Percentiles rank a stretch among this genome's conserved stretches.
phyloP scores from a whole-genome alignment of 2,797 vertebrate species.

The Gambelia wislizenii region DNA sequence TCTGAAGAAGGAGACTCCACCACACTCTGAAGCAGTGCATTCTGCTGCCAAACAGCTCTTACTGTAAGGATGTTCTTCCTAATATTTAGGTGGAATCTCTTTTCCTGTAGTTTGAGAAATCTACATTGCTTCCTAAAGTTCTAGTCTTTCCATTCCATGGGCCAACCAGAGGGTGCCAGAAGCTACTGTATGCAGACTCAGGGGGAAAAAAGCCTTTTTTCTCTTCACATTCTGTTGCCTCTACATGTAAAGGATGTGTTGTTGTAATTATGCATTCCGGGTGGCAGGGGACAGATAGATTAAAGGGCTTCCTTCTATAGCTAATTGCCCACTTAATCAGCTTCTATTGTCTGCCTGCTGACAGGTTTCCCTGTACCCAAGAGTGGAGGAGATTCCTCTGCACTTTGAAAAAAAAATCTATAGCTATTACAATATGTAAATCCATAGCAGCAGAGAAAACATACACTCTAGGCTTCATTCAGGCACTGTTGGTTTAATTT shows the following conservation, averaged over 20 bases:
- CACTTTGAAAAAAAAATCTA: constrained; percentile 2
- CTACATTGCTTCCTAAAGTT: neutral
- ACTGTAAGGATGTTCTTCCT: no score
- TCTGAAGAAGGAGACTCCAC: no score
- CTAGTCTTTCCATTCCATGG: no score
- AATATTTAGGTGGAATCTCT: no score
- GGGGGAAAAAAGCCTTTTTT: no score
- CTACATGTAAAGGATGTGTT: neutral
- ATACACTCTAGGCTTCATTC: neutral
- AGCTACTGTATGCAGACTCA: neutral
- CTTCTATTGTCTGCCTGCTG: neutral
- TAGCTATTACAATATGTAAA: neutral
- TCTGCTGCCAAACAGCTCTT: no score
- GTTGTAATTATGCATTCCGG: neutral
- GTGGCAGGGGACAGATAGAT: constrained; percentile 6
- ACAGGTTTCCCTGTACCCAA: neutral
- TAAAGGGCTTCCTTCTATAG: constrained; percentile 19
- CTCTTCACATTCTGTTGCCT: no score
- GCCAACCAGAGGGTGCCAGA: neutral
- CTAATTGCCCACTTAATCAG: constrained; percentile 39
- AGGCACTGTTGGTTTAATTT: neutral
- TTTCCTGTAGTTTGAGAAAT: no score
- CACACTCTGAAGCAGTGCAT: no score
- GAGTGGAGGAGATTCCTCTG: neutral
- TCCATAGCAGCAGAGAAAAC: neutral